Evolutionary conservation across 2,113 vertebrate species (phyloP), one percentile per base, ranked within the genome.

Genomic region (Albula glossodonta): DNA sequence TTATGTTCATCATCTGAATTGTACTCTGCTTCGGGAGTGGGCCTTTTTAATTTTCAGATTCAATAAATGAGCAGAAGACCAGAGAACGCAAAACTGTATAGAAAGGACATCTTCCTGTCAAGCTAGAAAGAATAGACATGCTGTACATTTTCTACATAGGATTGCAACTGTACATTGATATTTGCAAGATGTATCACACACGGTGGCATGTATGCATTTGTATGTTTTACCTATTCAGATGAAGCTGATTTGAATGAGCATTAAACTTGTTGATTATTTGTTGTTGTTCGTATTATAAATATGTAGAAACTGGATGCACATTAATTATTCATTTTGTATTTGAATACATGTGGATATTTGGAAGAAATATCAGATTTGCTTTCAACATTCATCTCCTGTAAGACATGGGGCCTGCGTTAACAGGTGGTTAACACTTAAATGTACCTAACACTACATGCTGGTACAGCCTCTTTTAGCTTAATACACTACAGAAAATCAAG

Each of bases 221-320:
- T 91, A 95, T 93, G 91, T 96, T 96, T 94, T 94, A 95, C 93
- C 93, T 93, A 97, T 96, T 95, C 96, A 97, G 94, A 97, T 95
- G 94, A 95, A 90, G 93, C 93, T 89, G 92, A 96, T 97, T 97
- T 97, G 95, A 95, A 96, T 96, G 95, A 95, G 94, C 94, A 97
- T 97, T 97, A 98, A 98, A 97, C 95, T 96, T 96, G 96, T 96
- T 85, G 53, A 96, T 97, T 92, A 94, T 96, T 96, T 96, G 94
- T 95, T 85, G 89, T 78, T 70, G 80, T 66, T 81, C 53, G 52
- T 52, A 60, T 51, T 63, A 19, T 79, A 2, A 74, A 11, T 74
- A 31, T 25, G 70, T 74, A n/a, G n/a, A 25, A 2, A 74, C n/a
- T 9, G 70, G 2, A 74, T 74, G 70, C 70, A 31, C 70, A 74